phyloP scores from a whole-genome alignment of 2,113 vertebrate genomes.

The Elgaria multicarinata region DNA sequence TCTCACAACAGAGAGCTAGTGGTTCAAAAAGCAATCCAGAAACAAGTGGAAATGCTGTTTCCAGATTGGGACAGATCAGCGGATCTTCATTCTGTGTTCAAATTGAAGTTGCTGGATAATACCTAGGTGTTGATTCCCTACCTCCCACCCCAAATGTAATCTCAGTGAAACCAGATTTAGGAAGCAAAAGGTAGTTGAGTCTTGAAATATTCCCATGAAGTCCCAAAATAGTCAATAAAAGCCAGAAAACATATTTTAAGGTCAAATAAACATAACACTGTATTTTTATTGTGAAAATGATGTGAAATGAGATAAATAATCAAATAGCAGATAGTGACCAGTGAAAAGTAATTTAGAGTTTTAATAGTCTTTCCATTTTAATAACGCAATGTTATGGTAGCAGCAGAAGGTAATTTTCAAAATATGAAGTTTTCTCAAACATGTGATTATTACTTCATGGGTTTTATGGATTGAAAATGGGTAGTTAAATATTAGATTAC shows the following conservation, averaged over 20 bases:
- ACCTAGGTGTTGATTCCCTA: background rate
- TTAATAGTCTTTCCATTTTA: slow-evolving; percentile 66
- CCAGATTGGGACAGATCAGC: too few species aligned
- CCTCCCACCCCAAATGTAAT: background rate
- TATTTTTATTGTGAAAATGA: slow-evolving; percentile 42
- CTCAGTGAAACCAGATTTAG: background rate
- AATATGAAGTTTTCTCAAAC: slow-evolving; percentile 53
- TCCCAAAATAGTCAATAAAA: slow-evolving; percentile 18
- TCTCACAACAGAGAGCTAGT: too few species aligned
- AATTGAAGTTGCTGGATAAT: background rate
- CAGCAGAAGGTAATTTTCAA: slow-evolving; percentile 64
- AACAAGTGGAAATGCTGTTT: too few species aligned
- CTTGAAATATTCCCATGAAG: slow-evolving; percentile 15
- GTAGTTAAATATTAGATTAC: slow-evolving; percentile 57
- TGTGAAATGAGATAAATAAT: slow-evolving; percentile 58
- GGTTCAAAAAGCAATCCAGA: too few species aligned
- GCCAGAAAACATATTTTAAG: slow-evolving; percentile 21
- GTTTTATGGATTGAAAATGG: slow-evolving; percentile 57
- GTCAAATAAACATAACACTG: slow-evolving; percentile 29
- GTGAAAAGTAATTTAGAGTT: slow-evolving; percentile 58
- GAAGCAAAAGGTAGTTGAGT: slow-evolving; percentile 15
- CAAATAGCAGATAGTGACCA: slow-evolving; percentile 50
- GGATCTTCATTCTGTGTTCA: background rate
- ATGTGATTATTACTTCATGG: slow-evolving; percentile 50
- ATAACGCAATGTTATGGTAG: slow-evolving; percentile 49